A percentile compares a stretch with the other conserved stretches of the same genome.
Conservation (phyloP, 2,797 vertebrate genomes). For the Muscicapa comitata region DNA sequence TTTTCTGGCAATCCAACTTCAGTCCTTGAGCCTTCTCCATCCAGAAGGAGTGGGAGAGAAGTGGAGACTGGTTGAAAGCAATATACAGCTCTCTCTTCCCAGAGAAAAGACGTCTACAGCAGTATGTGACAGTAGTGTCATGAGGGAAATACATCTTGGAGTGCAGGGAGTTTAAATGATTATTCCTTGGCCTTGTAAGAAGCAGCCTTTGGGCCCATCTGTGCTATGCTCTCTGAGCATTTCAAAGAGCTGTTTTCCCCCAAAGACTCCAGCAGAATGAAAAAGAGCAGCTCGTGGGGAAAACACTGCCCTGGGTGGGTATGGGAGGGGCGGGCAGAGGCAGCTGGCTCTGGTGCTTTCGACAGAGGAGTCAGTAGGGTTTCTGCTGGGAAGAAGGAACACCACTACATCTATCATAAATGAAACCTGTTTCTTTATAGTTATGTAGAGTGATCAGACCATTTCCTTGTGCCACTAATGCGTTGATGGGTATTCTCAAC, state of each 20-base stretch:
- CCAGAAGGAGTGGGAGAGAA: neutral
- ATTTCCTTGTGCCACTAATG: neutral
- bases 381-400: neutral
- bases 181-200: neutral
- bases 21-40: neutral
- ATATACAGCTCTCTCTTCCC: neutral
- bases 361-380: conserved; percentile 38
- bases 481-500: neutral
- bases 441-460: neutral
- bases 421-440: neutral
- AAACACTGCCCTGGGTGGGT: neutral
- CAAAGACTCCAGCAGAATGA: neutral
- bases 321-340: neutral
- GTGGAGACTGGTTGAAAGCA: neutral
- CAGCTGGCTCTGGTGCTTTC: conserved; percentile 31
- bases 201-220: neutral
- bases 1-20: neutral
- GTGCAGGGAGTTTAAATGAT: neutral
- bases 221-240: neutral
- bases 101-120: neutral
- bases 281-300: neutral
- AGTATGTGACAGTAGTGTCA: neutral
- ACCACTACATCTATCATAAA: neutral
- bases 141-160: neutral
- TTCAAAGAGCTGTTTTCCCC: neutral